Evolutionary conservation across 2,888 invertebrate species (phyloP), one percentile per base, ranked within the genome.

Genomic region (Thecocarcelia acutangulata): DNA sequence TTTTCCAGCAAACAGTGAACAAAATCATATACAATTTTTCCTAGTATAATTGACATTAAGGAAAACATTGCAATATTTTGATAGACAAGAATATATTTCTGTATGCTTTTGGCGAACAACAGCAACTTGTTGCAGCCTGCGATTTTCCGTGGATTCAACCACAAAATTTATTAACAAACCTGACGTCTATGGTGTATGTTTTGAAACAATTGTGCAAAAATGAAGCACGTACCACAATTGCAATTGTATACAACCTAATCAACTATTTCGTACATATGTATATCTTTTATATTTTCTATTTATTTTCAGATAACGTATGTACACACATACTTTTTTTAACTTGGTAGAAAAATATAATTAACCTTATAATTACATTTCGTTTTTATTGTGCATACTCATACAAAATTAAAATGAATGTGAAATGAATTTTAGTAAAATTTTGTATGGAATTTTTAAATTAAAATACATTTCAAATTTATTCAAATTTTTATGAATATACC

Each of bases 221-320:
- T 81, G 77, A 77, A 81, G 81, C 81, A 81, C 81, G 77, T 81
- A 46, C 81, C 81, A 81, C 42, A 59, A 54, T n/a, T n/a, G 33
- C 56, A 42, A 54, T 56, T 63, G 33, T 42, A 50, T 56, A 48
- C 54, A 64, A 74, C 68, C 63, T 77, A 77, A 81, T 64, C 58
- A 77, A 73, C 56, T 74, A 13, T 44, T 5, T 44, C 28, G 9
- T 33, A 46, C 15, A 15, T 59, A 69, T 81, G 73, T 66, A 50
- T 50, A 33, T 15, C 24, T 24, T 48, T 28, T 52, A 33, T 66
- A 37, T 46, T 24, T 19, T 42, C 12, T 40, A 24, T 52, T 42
- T 12, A 12, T 19, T 17, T 33, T 28, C 28, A 28, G 3, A 28
- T 3, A 33, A 9, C 9, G 33, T 9, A 33, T 9, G 33, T 33